Conservation (phyloP, 2,113 vertebrate species). For the Genyomyrus donnyi region DNA sequence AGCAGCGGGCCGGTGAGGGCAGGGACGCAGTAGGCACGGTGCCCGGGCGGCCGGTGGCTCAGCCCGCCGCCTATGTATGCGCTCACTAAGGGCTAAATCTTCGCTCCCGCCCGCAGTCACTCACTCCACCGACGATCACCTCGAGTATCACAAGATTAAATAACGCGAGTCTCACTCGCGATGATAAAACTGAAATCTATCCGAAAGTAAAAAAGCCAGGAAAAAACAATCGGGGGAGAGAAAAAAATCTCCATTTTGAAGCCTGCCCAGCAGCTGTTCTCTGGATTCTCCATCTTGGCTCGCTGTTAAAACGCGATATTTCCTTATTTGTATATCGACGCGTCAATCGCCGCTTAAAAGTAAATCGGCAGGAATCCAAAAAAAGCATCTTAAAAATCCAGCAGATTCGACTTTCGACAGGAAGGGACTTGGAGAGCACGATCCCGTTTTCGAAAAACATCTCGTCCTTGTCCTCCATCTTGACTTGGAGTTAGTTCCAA, state of each 20-base stretch:
- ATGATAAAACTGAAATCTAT: neutral
- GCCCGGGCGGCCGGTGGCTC: neutral
- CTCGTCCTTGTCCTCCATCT: conserved; percentile 60
- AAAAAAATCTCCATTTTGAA: conserved; percentile 47
- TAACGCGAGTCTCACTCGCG: neutral
- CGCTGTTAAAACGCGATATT: conserved; percentile 14
- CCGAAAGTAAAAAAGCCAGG: neutral
- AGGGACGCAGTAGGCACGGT: neutral
- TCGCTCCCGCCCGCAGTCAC: neutral
- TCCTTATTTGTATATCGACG: neutral
- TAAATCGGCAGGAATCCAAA: neutral
- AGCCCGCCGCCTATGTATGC: neutral
- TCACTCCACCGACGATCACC: neutral
- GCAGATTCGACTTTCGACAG: neutral
- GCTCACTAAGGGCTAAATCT: neutral
- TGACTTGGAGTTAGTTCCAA: conserved; percentile 48
- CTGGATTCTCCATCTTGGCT: conserved; percentile 50
- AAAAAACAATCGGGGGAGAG: conserved; percentile 13
- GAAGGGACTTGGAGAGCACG: neutral
- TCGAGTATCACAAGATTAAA: neutral
- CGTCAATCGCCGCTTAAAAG: neutral
- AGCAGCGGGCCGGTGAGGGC: neutral
- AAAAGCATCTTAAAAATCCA: neutral
- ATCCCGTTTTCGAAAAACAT: conserved; percentile 21
- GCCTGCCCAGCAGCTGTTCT: conserved; percentile 44